Conservation (phyloP, 2,797 vertebrate genomes). For the Bufotes viridis region DNA sequence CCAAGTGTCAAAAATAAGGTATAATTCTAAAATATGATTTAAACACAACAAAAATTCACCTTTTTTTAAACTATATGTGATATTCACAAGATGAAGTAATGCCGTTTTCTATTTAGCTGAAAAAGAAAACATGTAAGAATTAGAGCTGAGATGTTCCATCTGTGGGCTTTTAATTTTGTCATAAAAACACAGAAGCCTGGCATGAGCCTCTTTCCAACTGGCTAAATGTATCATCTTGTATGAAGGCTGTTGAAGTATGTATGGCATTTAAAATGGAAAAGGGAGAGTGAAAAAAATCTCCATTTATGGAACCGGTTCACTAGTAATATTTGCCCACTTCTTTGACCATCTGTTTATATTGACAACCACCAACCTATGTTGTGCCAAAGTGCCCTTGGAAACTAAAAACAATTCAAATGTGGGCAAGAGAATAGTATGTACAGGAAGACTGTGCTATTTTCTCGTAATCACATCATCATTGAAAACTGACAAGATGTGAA, state of each 20-base stretch:
- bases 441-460: slow-evolving; percentile 57
- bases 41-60: background rate
- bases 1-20: no score
- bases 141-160: slow-evolving; percentile 83
- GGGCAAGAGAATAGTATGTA: slow-evolving; percentile 69
- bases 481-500: slow-evolving; percentile 57
- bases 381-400: slow-evolving; percentile 83
- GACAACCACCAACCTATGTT: slow-evolving; percentile 78
- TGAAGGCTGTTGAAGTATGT: slow-evolving; percentile 78
- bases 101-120: slow-evolving; percentile 73
- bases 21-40: no score
- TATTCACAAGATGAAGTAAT: slow-evolving; percentile 75
- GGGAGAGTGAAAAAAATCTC: slow-evolving; percentile 65
- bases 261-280: slow-evolving; percentile 79
- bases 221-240: slow-evolving; percentile 79
- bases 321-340: slow-evolving; percentile 79
- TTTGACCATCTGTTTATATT: slow-evolving; percentile 85
- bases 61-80: slow-evolving; percentile 58
- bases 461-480: slow-evolving; percentile 29
- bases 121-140: slow-evolving; percentile 81
- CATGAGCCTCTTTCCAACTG: slow-evolving; percentile 78
- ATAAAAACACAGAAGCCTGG: slow-evolving; percentile 81
- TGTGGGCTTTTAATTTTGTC: slow-evolving; percentile 82
- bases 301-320: slow-evolving; percentile 77
- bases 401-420: slow-evolving; percentile 72